Evolutionary conservation across 1,140 invertebrate species (phyloP), one percentile per base, ranked within the genome.

Genomic region (Forficula auricularia): DNA sequence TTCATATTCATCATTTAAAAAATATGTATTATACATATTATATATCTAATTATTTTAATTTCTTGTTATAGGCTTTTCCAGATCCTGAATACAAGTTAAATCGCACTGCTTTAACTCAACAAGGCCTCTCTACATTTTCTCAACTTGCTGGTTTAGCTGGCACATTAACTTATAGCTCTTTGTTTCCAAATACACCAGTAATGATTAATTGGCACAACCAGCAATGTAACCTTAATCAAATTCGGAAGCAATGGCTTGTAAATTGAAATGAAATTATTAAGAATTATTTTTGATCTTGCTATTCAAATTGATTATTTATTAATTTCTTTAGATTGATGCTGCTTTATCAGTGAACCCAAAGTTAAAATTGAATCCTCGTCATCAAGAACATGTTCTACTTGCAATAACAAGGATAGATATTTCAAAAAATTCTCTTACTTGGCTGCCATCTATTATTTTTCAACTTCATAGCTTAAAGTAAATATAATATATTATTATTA

Each of bases 201-300:
- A 90, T 91, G 72, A 74, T 98, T 3, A 88, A 92, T 61, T 98
- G 94, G 94, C 82, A 96, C 50, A 75, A 82, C 51, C 77, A 88
- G 50, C 72, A 76, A 39, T 77, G 77, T 57, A 69, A 74, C 48
- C 57, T 83, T 22, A 63, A 68, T 50, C 63, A 76, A 57, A 73
- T 85, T 16, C 66, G 71, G 22, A 55, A 40, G 20, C 76, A 85
- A 39, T 97, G 90, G 88, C 57, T 98, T 7, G 70, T 75, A 10
- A 49, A 50, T 37, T 12, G 35, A n/a, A n/a, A n/a, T n/a, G n/a
- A n/a, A n/a, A n/a, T n/a, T n/a, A n/a, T n/a, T n/a, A n/a, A n/a
- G n/a, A n/a, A n/a, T n/a, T n/a, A n/a, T n/a, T n/a, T n/a, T 27
- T 10, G 4, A 27, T 6, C 22, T 27, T 27, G 22, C 22, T 6